Conservation (phyloP, 2,888 invertebrate genomes). For the Myopa tessellatipennis region DNA sequence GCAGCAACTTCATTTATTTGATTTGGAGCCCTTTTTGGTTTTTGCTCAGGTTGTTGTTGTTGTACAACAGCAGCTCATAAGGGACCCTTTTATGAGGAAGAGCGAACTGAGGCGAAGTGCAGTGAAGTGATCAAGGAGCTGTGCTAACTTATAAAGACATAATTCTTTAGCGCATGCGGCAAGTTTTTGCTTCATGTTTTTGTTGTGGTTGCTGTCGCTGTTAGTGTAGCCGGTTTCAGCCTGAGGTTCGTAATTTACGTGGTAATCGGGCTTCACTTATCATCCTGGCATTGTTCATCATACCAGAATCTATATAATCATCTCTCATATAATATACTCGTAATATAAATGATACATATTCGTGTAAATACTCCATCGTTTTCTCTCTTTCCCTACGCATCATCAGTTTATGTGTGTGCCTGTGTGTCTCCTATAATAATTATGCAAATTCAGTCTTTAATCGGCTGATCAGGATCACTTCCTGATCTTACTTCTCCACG, state of each 20-base stretch:
- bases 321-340: neutral
- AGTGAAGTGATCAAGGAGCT: neutral
- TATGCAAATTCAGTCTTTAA: slow-evolving; percentile 43
- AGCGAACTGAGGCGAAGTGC: neutral
- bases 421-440: slow-evolving; percentile 32
- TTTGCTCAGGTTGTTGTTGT: neutral
- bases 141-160: slow-evolving; percentile 38
- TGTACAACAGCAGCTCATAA: slow-evolving; percentile 3
- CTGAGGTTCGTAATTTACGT: slow-evolving; percentile 57
- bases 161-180: slow-evolving; percentile 26
- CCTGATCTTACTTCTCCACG: slow-evolving; percentile 28
- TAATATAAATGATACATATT: neutral
- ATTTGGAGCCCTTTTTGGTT: neutral
- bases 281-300: slow-evolving; percentile 30
- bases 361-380: neutral
- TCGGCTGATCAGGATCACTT: slow-evolving; percentile 36
- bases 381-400: neutral
- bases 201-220: slow-evolving; percentile 26
- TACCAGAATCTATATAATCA: slow-evolving; percentile 1
- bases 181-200: slow-evolving; percentile 35
- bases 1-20: slow-evolving; percentile 27
- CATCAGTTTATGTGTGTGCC: neutral
- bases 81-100: neutral
- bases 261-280: slow-evolving; percentile 48
- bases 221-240: slow-evolving; percentile 52